phyloP scores from a whole-genome alignment of 2,797 vertebrate species.

The Sebastes dallii region DNA sequence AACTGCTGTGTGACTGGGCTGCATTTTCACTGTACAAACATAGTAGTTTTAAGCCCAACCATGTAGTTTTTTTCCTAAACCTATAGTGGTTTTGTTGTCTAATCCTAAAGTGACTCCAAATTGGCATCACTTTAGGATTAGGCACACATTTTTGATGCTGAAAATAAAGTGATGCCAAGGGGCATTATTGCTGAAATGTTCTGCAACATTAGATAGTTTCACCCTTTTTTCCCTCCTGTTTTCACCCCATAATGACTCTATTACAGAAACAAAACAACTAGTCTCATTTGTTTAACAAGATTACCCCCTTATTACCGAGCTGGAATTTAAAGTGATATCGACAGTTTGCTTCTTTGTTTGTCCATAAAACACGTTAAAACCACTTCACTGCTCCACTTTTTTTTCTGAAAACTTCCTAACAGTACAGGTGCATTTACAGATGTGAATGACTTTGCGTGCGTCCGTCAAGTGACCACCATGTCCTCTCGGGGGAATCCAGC shows the following conservation, averaged over 20 bases:
- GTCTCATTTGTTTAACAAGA: not conserved
- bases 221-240: not conserved
- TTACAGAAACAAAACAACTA: not conserved
- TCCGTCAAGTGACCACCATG: conserved; percentile 18
- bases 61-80: too few species aligned
- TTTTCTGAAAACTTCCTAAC: not conserved
- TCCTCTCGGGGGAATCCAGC: conserved; percentile 21
- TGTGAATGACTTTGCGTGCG: conserved; percentile 31
- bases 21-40: too few species aligned
- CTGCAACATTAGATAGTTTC: not conserved
- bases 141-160: too few species aligned
- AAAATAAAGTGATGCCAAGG: too few species aligned
- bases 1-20: too few species aligned
- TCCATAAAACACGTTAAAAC: not conserved
- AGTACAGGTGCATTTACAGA: conserved; percentile 26
- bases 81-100: too few species aligned
- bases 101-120: too few species aligned
- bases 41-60: too few species aligned
- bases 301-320: not conserved
- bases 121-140: too few species aligned
- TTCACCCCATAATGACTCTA: not conserved
- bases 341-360: not conserved
- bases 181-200: not conserved
- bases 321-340: not conserved
- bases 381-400: not conserved